Percentiles rank a stretch among this genome's conserved stretches.
Evolutionary conservation across 1,140 invertebrate genomes (phyloP).

Genomic region (Melanaphis sacchari): DNA sequence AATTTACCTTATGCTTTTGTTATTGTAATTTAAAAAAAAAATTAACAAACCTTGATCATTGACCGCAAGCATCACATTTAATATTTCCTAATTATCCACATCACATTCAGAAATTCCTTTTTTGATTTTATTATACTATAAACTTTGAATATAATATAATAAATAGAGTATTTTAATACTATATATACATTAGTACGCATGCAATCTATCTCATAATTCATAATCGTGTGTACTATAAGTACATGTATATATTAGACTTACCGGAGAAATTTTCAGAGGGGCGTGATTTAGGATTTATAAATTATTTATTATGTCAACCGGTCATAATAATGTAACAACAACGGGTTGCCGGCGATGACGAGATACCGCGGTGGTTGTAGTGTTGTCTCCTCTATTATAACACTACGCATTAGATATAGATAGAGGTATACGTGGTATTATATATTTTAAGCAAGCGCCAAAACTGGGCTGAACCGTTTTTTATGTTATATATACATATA

Average conservation of each 20-base stretch:
- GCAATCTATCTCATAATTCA: neutral
- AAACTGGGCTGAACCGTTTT: conserved; percentile 48
- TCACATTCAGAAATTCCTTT: neutral
- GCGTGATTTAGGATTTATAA: conserved; percentile 25
- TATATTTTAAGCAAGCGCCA: conserved; percentile 31
- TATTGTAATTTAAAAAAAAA: neutral
- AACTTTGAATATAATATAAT: neutral
- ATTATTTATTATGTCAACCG: conserved; percentile 14
- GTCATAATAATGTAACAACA: neutral
- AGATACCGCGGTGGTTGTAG: neutral
- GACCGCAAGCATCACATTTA: neutral
- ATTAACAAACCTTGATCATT: neutral
- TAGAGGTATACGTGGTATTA: neutral
- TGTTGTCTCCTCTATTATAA: neutral
- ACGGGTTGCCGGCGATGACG: neutral
- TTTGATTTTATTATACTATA: neutral
- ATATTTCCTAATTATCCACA: neutral
- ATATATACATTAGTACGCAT: neutral
- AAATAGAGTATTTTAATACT: neutral
- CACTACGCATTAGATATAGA: neutral
- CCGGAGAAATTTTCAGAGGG: neutral
- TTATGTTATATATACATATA: neutral
- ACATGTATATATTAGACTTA: neutral
- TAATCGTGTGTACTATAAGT: neutral
- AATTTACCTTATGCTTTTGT: neutral